These are phyloP conservation scores for Centruroides vittatus DNA, from an alignment of 1,140 invertebrate genomes.

Conservation along the genomic window DNA sequence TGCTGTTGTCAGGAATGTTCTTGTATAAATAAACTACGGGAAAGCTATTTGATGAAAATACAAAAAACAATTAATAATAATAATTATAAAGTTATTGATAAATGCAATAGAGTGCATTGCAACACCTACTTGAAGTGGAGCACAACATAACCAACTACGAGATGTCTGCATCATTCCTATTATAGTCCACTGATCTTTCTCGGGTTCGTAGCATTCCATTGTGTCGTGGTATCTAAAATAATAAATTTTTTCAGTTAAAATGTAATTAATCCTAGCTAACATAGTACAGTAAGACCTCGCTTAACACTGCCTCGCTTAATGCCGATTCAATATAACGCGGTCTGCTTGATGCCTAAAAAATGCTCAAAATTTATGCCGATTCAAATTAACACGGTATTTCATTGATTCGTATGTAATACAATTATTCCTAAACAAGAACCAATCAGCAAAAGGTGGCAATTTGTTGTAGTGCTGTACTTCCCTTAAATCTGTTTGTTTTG, in stretches of 20 bases:
- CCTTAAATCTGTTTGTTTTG: too few species aligned
- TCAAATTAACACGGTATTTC: too few species aligned
- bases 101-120: not conserved
- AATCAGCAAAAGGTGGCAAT: too few species aligned
- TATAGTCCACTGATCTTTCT: constrained; percentile 32
- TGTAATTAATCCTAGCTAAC: too few species aligned
- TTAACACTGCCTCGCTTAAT: too few species aligned
- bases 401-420: too few species aligned
- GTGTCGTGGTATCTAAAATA: constrained; percentile 30
- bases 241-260: not conserved
- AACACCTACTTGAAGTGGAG: constrained; percentile 26
- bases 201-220: constrained; percentile 36
- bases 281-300: too few species aligned
- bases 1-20: not conserved
- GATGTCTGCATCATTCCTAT: constrained; percentile 35
- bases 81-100: not conserved
- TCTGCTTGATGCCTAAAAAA: too few species aligned
- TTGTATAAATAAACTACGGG: not conserved
- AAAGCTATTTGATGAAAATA: not conserved
- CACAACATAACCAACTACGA: constrained; percentile 38
- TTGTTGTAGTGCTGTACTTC: too few species aligned
- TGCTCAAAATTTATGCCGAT: too few species aligned
- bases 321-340: too few species aligned
- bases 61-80: not conserved
- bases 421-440: too few species aligned